Evolutionary conservation across 1,140 invertebrate species (phyloP).

Genomic region (Megathymus violae): DNA sequence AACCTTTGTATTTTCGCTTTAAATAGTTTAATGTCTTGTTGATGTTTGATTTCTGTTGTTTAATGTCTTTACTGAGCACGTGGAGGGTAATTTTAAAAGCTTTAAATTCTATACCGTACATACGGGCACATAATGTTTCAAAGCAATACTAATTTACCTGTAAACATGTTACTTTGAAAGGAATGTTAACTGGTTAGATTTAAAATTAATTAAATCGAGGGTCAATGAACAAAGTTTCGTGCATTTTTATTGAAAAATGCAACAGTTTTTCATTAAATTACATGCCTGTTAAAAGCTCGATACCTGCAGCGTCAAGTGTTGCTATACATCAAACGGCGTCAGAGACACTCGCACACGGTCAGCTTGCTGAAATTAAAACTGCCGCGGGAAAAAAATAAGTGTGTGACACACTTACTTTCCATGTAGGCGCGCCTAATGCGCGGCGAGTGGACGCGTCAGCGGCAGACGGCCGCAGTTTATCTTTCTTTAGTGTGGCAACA

Average conservation of each 20-base stretch:
- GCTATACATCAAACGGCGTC: conserved; percentile 67
- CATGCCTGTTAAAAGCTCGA: conserved; percentile 34
- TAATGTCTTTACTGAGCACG: no score
- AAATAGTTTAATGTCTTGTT: conserved; percentile 14
- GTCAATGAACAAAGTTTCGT: conserved; percentile 7
- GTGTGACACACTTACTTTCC: conserved; percentile 72
- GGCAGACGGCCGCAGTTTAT: conserved; percentile 74
- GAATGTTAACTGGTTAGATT: conserved; percentile 7
- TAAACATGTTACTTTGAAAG: not conserved
- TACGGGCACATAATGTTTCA: not conserved
- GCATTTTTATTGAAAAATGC: conserved; percentile 29
- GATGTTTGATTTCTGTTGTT: not conserved
- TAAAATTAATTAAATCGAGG: conserved; percentile 18
- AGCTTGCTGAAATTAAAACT: conserved; percentile 74
- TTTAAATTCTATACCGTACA: conserved; percentile 9
- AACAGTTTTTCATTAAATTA: conserved; percentile 43
- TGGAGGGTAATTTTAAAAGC: not conserved
- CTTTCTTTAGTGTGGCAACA: conserved; percentile 72
- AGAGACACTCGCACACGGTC: conserved; percentile 59
- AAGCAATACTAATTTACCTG: not conserved
- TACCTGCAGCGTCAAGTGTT: conserved; percentile 59
- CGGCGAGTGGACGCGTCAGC: conserved; percentile 73
- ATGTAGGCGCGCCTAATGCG: conserved; percentile 70
- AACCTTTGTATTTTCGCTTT: conserved; percentile 16
- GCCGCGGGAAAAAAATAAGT: conserved; percentile 70